Evolutionary conservation across 2,797 vertebrate genomes (phyloP).

Genomic region (Leptatherina wallacei): DNA sequence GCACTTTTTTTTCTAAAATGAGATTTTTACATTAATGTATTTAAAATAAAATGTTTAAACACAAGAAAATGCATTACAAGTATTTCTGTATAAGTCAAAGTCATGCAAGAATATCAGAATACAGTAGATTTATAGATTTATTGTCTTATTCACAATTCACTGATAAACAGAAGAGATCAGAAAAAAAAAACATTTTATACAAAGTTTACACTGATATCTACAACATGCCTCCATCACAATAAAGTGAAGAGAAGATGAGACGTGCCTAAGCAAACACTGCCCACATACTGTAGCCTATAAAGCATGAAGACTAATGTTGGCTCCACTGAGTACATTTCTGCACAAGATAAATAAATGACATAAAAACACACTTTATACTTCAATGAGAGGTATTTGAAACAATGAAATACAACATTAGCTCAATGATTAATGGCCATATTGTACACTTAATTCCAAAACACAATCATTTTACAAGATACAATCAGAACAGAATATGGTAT

Average conservation of each 20-base stretch:
- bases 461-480: conserved; percentile 75
- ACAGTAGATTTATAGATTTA: conserved; percentile 72
- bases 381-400: conserved; percentile 74
- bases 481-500: conserved; percentile 73
- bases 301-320: conserved; percentile 50
- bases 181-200: conserved; percentile 55
- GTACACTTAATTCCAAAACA: conserved; percentile 72
- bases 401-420: conserved; percentile 71
- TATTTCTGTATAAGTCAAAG: conserved; percentile 16
- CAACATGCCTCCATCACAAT: conserved; percentile 54
- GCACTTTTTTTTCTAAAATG: conserved; percentile 56
- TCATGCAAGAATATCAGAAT: conserved; percentile 7
- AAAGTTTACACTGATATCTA: conserved; percentile 71
- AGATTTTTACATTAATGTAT: conserved; percentile 61
- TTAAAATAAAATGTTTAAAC: conserved; percentile 49
- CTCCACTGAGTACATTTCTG: conserved; percentile 61
- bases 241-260: conserved; percentile 40
- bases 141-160: conserved; percentile 79
- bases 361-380: conserved; percentile 61
- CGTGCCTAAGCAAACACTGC: conserved; percentile 39
- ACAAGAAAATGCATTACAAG: conserved; percentile 2
- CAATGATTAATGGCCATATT: conserved; percentile 66
- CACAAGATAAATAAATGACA: conserved; percentile 78
- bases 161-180: conserved; percentile 65
- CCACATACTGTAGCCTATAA: conserved; percentile 33